Percentiles rank a stretch among this genome's conserved stretches.
Evolutionary conservation across 2,888 invertebrate genomes (phyloP).

Genomic region (Lycocerus yunnanus): DNA sequence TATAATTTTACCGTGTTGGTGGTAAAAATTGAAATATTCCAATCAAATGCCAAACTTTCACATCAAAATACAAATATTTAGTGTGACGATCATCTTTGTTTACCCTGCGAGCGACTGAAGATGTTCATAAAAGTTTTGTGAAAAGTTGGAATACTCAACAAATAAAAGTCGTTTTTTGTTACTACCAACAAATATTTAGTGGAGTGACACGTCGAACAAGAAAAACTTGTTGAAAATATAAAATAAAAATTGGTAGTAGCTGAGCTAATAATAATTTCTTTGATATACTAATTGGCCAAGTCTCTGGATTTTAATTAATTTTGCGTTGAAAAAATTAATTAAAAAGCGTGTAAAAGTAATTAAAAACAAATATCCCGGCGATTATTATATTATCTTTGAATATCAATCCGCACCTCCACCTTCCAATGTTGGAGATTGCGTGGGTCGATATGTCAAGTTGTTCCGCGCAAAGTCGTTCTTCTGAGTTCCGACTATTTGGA

Average conservation of each 20-base stretch:
- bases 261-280: background rate
- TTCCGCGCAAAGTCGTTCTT: slow-evolving; percentile 28
- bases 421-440: slow-evolving; percentile 18
- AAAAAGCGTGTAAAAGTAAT: background rate
- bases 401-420: slow-evolving; percentile 19
- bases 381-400: slow-evolving; percentile 7
- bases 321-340: background rate
- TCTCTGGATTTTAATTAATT: background rate
- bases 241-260: background rate
- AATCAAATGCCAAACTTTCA: background rate
- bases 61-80: background rate
- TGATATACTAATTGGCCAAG: background rate
- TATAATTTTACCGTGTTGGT: background rate
- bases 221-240: background rate
- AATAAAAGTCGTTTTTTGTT: background rate
- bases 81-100: background rate
- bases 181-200: background rate
- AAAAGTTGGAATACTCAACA: background rate
- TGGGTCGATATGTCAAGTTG: slow-evolving; percentile 32
- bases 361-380: background rate
- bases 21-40: background rate
- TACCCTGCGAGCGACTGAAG: background rate
- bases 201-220: background rate
- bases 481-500: slow-evolving; percentile 21
- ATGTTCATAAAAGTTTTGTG: background rate